Evolutionary conservation across 2,888 invertebrate species (phyloP), one percentile per base, ranked within the genome.

Genomic region (Apeira syringaria): DNA sequence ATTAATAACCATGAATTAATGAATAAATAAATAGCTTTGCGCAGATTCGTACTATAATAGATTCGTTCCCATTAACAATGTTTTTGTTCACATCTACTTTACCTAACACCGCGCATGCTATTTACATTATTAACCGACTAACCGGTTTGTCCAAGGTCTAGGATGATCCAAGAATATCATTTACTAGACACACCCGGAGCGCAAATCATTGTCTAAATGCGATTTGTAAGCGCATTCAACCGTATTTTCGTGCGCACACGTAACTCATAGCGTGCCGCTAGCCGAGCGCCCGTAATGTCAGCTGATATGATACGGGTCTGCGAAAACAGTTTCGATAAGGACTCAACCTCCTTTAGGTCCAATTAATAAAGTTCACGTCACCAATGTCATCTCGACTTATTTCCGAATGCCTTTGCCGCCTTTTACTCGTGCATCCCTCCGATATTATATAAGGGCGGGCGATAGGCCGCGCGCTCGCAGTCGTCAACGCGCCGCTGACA

Each of bases 391-490:
- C 74, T 77, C 69, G 65, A 47, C 56, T 57, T 55, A 61, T 72
- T 78, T 80, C 81, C 80, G 80, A 79, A 69, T 71, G 63, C 70
- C 59, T 58, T 57, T 38, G 41, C 30, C 69, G 63, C 81, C 86
- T 82, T 81, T 85, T 81, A 80, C 82, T 65, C 74, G 75, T 59
- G 70, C 80, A 82, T 84, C 84, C 77, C 79, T 67, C 75, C 86
- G 82, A 86, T 69, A 72, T 86, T 82, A 88, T 88, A 88, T 82
- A 87, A 88, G 77, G 65, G 65, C 56, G 59, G 53, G 20, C 49
- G 17, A 10, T 18, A 43, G 66, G 79, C 74, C 85, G 87, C 89
- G 89, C 90, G 90, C 79, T 68, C 77, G 82, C 89, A 89, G 87
- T 88, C 72, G 60, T 68, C 68, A 59, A 64, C 79, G 74, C 74